Evolutionary conservation across 1,140 invertebrate species (phyloP), one percentile per base, ranked within the genome.

Genomic region (Rhizoglyphus robini): DNA sequence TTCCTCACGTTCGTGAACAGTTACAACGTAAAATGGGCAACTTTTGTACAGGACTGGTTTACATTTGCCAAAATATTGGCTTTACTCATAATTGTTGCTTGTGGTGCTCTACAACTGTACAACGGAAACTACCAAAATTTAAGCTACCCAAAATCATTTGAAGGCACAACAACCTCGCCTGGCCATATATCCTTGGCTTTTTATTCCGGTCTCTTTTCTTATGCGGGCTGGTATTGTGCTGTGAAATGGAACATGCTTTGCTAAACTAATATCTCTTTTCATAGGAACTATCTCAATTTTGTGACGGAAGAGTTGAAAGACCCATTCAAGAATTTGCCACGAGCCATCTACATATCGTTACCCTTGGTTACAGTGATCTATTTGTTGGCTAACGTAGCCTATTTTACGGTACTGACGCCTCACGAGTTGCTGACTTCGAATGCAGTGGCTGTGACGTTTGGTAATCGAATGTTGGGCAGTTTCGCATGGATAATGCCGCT

Each of bases 241-340:
- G 34, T 46, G 11, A 27, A n/a, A n/a, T n/a, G n/a, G n/a, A n/a
- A n/a, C 41, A 51, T 63, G 30, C 46, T 47, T 23, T 65, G 51
- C 23, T 29, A 54, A 46, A 59, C 64, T 71, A 59, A 63, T 66
- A 69, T 72, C 67, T 31, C 71, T 38, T 5, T 71, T 77, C 79
- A 58, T 72, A 85, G 84, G 85, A 94, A 88, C 77, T 96, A 94
- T 74, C 78, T 96, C 48, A 96, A 96, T 78, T 97, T 95, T 74
- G 94, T 98, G 76, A 95, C 93, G 13, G 95, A 98, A 78, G 95
- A 98, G 75, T 74, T 98, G 0, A 83, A 87, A 73, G 85, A 96
- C 76, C 95, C 95, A 3, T 77, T 68, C 76, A 88, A 86, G 72
- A 97, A 97, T 80, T 79, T 98, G 36, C 94, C 95, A 2, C 81